Percentiles rank a stretch among this genome's conserved stretches.
These are phyloP conservation scores for Hemicrepidius hirtus DNA, from an alignment of 2,888 invertebrate genomes.

Conservation along the genomic window DNA sequence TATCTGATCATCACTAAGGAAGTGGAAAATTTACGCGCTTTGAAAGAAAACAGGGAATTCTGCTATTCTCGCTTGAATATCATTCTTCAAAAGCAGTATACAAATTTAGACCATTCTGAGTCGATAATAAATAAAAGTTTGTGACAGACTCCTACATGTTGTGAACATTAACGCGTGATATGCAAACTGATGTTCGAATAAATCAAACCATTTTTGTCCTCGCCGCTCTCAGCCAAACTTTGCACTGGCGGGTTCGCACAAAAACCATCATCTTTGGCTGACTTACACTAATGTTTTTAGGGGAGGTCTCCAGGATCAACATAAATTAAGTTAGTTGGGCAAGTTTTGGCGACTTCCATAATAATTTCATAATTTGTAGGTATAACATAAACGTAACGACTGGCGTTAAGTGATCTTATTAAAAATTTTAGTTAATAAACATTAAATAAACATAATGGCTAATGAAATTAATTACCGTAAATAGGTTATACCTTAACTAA, in stretches of 20 bases:
- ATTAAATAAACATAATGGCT: no score
- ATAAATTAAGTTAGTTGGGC: conserved; percentile 26
- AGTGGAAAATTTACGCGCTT: no score
- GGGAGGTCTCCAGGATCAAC: conserved; percentile 6
- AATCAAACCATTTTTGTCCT: conserved; percentile 29
- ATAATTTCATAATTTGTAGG: conserved; percentile 25
- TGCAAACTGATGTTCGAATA: conserved; percentile 34
- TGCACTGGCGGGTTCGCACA: neutral
- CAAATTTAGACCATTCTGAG: conserved; percentile 13
- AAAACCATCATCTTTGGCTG: conserved; percentile 23
- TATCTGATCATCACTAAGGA: neutral
- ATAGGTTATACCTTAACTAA: neutral
- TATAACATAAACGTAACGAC: neutral
- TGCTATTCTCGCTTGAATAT: neutral
- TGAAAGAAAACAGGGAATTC: no score
- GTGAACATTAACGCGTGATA: conserved; percentile 37
- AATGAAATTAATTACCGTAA: no score
- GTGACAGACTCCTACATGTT: conserved; percentile 35
- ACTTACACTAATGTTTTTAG: conserved; percentile 20
- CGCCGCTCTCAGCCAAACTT: conserved; percentile 14
- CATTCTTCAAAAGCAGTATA: conserved; percentile 1
- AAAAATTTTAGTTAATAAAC: no score
- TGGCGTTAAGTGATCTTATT: no score
- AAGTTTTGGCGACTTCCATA: conserved; percentile 2
- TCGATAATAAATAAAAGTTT: conserved; percentile 35